These are phyloP conservation scores for Lasioglossum malachurum DNA, from an alignment of 2,888 invertebrate species.

Conservation along the genomic window DNA sequence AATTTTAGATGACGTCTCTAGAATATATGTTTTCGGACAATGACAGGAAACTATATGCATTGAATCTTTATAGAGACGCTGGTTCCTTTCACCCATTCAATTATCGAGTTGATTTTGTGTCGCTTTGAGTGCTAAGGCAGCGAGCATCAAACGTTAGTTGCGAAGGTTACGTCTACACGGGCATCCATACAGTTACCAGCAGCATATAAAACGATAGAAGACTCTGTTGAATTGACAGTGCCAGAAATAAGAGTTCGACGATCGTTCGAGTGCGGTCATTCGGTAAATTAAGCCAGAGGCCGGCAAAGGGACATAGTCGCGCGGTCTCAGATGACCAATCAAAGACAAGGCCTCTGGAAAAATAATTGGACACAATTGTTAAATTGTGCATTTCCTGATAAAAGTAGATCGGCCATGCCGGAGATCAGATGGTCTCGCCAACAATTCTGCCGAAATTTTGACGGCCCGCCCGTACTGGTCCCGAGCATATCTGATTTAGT, in stretches of 20 bases:
- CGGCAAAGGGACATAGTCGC: slow-evolving; percentile 47
- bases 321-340: slow-evolving; percentile 72
- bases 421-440: slow-evolving; percentile 63
- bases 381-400: slow-evolving; percentile 82
- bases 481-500: too few relatives aligned
- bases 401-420: slow-evolving; percentile 68
- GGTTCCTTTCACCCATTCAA: background rate
- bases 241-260: slow-evolving; percentile 63
- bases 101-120: background rate
- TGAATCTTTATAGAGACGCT: background rate
- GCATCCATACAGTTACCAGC: background rate
- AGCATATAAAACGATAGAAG: slow-evolving; percentile 11
- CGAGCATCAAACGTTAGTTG: background rate
- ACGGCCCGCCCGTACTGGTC: background rate
- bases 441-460: slow-evolving; percentile 67
- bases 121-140: background rate
- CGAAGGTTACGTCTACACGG: slow-evolving; percentile 28
- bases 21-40: background rate
- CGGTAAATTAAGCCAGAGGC: slow-evolving; percentile 33
- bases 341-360: slow-evolving; percentile 76
- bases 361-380: slow-evolving; percentile 82
- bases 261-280: slow-evolving; percentile 57
- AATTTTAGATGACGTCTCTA: background rate
- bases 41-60: background rate
- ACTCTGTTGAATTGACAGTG: slow-evolving; percentile 29